Evolutionary conservation across 2,888 invertebrate genomes (phyloP), one percentile per base, ranked within the genome.

Genomic region (Nemapogon koenigi): DNA sequence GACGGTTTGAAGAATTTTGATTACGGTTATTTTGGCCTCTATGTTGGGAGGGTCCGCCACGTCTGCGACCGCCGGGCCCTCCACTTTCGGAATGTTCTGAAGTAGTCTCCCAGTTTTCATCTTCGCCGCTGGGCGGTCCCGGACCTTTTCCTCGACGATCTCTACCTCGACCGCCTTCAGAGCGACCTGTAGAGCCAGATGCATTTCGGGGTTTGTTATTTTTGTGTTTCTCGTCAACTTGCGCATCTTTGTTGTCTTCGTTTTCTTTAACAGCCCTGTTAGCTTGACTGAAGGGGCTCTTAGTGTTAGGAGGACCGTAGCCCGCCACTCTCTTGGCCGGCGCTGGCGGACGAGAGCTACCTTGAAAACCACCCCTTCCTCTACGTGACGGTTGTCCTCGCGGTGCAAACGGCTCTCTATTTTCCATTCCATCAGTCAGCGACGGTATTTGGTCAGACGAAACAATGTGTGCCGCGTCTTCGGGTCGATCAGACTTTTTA

Each of bases 301-400:
- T 90, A 22, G 87, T 86, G 40, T 89, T 86, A 1, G 90, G 90
- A n/a, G 89, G 89, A 1, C 91, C 90, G 59, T 90, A 91, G 3
- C 88, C 87, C 46, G 89, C 83, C 41, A 89, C 85, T 46, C 89
- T 78, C 40, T 86, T 82, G 15, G 81, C 72, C 4, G 79, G 69
- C 16, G 78, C 75, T n/a, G 73, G 73, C 6, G 72, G 75, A n/a
- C 78, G 61, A 2, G 62, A 47, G 2, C 68, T 53, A 15, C 76
- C 76, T 46, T 73, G 75, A 48, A 75, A 76, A 17, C 76, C 76
- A 11, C 89, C 91, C 43, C 94, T 82, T 3, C 94, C 94, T 41
- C 94, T 86, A 36, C 94, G 81, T 1, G 93, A 93, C 0, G 94
- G 94, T 62, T 94, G 94, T 1, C 94, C 94, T 15, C 92, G 83